Evolutionary conservation across 23 tunicate species (phyloP).

Genomic region (Pegea sp.): DNA sequence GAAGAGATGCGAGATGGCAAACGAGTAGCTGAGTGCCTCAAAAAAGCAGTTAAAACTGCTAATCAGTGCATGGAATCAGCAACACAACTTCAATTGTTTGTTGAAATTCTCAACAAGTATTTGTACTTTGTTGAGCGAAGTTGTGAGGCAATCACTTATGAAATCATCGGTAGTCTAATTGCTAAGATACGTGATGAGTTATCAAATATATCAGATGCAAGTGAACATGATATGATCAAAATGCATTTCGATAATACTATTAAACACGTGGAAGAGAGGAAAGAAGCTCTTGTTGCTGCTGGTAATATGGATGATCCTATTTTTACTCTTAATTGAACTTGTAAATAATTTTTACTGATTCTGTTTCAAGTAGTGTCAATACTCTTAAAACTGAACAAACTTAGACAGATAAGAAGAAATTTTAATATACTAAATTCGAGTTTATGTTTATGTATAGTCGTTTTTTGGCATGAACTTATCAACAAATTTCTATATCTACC

Average conservation of each 20-base stretch:
- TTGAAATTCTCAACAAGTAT: constrained; percentile 76
- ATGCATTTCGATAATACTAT: constrained; percentile 45
- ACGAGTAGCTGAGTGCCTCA: constrained; percentile 61
- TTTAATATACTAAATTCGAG: too few species aligned
- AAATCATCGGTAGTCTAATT: constrained; percentile 38
- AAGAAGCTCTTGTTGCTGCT: constrained; percentile 3
- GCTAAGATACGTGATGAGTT: constrained; percentile 45
- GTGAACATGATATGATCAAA: constrained; percentile 32
- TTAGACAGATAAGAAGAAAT: too few species aligned
- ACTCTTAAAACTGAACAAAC: too few species aligned
- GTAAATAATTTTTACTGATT: too few species aligned
- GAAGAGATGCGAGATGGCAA: constrained; percentile 45
- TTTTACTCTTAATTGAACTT: not conserved
- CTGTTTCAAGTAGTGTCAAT: too few species aligned
- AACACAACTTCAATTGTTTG: constrained; percentile 48
- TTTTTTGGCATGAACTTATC: too few species aligned
- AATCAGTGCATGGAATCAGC: constrained; percentile 83
- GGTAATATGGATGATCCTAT: not conserved
- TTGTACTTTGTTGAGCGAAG: constrained; percentile 49
- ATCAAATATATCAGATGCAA: constrained; percentile 12
- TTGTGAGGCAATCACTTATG: constrained; percentile 37
- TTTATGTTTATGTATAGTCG: too few species aligned
- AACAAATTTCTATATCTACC: too few species aligned
- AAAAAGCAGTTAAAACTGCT: constrained; percentile 68
- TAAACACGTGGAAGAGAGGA: constrained; percentile 13